These are phyloP conservation scores for Phyllotis vaccarum DNA, from an alignment of 2,797 vertebrate genomes.

Conservation along the genomic window DNA sequence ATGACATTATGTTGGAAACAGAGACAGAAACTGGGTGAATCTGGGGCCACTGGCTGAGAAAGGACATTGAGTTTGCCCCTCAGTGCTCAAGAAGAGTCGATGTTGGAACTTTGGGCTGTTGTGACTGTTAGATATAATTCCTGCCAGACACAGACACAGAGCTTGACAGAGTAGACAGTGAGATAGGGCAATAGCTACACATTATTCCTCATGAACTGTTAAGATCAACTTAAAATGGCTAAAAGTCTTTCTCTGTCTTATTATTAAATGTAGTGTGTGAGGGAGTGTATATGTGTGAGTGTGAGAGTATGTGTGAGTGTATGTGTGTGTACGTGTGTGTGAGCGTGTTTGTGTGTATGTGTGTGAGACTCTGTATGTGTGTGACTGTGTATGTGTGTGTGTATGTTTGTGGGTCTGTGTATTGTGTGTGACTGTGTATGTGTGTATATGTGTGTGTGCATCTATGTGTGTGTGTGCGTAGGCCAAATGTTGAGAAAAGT, in stretches of 20 bases:
- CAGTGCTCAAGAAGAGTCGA: neutral
- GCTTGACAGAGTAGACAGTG: neutral
- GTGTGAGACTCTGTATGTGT: too few relatives aligned
- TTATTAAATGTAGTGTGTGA: neutral
- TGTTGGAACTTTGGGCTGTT: rapidly evolving
- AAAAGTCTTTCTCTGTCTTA: too few relatives aligned
- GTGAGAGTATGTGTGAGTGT: neutral
- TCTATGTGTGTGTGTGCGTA: neutral
- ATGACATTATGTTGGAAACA: neutral
- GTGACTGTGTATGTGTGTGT: too few relatives aligned
- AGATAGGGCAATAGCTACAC: neutral
- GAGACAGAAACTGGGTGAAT: neutral
- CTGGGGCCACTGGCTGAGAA: neutral
- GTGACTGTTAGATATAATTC: neutral
- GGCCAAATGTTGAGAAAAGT: neutral
- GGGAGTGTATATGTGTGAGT: neutral
- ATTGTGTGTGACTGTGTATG: too few relatives aligned
- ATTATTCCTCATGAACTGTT: too few relatives aligned
- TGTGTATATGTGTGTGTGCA: too few relatives aligned
- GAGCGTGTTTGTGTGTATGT: neutral
- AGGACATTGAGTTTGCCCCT: neutral
- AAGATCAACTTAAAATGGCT: neutral
- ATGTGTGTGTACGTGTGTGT: neutral
- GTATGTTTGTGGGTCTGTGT: too few relatives aligned
- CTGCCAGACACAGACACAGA: neutral